phyloP scores from a whole-genome alignment of 2,797 vertebrate genomes.

The Labeo calbasu region DNA sequence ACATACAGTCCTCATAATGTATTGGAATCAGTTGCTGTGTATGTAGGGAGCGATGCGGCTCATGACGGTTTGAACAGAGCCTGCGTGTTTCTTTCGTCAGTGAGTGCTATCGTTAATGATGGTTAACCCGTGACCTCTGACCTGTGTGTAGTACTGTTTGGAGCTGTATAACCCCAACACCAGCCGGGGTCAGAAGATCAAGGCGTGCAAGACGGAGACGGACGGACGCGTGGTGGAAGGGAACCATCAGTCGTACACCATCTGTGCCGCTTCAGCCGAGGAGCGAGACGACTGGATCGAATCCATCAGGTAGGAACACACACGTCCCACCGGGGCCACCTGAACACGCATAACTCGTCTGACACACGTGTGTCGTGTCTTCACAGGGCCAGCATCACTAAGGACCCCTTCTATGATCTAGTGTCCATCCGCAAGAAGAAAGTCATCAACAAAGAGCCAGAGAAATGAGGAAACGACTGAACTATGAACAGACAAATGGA shows the following conservation, averaged over 20 bases:
- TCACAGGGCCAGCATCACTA: slow-evolving; percentile 91
- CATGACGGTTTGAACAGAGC: not conserved
- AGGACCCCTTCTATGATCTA: slow-evolving; percentile 93
- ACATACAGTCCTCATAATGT: too few species aligned
- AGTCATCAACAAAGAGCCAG: slow-evolving; percentile 78
- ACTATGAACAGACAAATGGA: not conserved
- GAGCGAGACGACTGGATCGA: slow-evolving; percentile 94
- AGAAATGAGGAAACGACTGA: slow-evolving; percentile 65
- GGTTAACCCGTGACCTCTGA: slow-evolving; percentile 11
- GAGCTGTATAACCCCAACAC: slow-evolving; percentile 90
- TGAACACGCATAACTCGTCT: slow-evolving; percentile 4
- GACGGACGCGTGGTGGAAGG: slow-evolving; percentile 94
- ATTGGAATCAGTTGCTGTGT: not conserved
- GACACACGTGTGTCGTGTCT: not conserved
- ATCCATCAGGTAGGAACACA: slow-evolving; percentile 83
- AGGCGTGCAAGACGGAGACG: slow-evolving; percentile 93
- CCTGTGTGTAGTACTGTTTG: slow-evolving; percentile 84
- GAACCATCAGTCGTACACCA: slow-evolving; percentile 93
- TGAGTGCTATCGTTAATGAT: not conserved
- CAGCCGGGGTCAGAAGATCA: slow-evolving; percentile 90
- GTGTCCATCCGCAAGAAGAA: slow-evolving; percentile 93
- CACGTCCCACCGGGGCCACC: not conserved
- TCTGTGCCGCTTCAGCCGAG: slow-evolving; percentile 85
- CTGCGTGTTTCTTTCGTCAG: not conserved
- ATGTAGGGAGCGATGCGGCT: not conserved